Evolutionary conservation across 2,888 invertebrate genomes (phyloP).

Genomic region (Agrochola litura): DNA sequence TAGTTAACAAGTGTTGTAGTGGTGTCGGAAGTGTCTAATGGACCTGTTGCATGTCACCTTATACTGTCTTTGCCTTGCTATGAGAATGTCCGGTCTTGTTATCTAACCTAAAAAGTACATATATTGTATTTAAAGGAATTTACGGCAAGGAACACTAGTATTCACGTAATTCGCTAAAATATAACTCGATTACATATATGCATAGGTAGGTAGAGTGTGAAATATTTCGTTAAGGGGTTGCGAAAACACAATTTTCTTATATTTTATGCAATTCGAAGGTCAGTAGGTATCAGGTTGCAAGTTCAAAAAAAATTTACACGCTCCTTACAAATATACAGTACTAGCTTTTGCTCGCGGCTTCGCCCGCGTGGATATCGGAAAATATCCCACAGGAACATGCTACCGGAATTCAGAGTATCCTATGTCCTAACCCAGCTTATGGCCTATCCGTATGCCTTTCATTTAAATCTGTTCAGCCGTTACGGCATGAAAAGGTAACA

Average conservation of each 20-base stretch:
- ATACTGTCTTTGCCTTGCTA: slow-evolving; percentile 66
- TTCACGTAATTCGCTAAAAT: neutral
- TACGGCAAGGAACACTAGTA: neutral
- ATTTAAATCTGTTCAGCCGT: too few species aligned
- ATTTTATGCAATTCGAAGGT: neutral
- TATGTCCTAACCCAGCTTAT: too few species aligned
- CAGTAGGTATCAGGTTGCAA: neutral
- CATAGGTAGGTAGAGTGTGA: neutral
- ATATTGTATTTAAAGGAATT: slow-evolving; percentile 11
- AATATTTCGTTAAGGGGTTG: neutral
- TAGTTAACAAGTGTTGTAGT: slow-evolving; percentile 72
- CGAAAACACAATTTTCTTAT: neutral
- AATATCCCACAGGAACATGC: too few species aligned
- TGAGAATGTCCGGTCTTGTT: slow-evolving; percentile 43
- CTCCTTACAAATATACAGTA: neutral
- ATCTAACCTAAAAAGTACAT: slow-evolving; percentile 17
- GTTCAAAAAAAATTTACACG: neutral
- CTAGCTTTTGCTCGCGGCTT: too few species aligned
- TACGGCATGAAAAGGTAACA: too few species aligned
- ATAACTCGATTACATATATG: neutral
- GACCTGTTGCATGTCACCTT: slow-evolving; percentile 85
- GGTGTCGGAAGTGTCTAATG: slow-evolving; percentile 83
- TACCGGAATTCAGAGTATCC: too few species aligned
- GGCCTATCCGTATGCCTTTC: too few species aligned
- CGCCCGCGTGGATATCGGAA: too few species aligned